Evolutionary conservation across 2,888 invertebrate genomes (phyloP), one percentile per base, ranked within the genome.

Genomic region (Venusia cambrica): DNA sequence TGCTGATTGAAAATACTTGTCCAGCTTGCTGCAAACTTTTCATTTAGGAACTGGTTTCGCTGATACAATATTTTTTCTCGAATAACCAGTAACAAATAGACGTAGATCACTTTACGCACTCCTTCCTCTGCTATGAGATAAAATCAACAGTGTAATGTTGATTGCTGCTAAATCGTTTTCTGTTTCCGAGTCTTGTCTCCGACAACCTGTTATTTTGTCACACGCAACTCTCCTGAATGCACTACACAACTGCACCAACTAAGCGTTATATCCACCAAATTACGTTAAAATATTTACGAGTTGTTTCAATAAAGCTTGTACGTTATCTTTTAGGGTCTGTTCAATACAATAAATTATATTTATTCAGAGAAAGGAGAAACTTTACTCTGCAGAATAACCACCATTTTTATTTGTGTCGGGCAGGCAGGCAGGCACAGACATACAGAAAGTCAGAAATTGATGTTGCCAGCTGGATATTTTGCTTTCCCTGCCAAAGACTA

Each of bases 151-250:
- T 62, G 64, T 58, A 56, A 65, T 63, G 73, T 63, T 71, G 76
- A 74, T 68, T 72, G 59, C 55, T 78, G 70, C 66, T 73, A 79
- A 76, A 81, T 85, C 83, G 84, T 83, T 81, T 65, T 45, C 45
- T 43, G 38, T 42, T 50, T 50, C 48, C 18, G 44, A 51, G 41
- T 77, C n/a, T n/a, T n/a, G n/a, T n/a, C 73, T 84, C 64, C 78
- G 73, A 84, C 87, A 85, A 87, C 85, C 87, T 85, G 85, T 85
- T 84, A 85, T 84, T n/a, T 81, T 80, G 77, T 74, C 75, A 80
- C 78, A 78, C 68, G 77, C 70, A 73, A 72, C 72, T 75, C 70
- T 76, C 65, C 49, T 54, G 53, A 60, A 62, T 57, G 69, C 77
- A 80, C 75, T 71, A 72, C 67, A 65, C 63, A 70, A 70, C 61